phyloP scores from a whole-genome alignment of 2,797 vertebrate species.

The Typhlichthys eigenmanni region DNA sequence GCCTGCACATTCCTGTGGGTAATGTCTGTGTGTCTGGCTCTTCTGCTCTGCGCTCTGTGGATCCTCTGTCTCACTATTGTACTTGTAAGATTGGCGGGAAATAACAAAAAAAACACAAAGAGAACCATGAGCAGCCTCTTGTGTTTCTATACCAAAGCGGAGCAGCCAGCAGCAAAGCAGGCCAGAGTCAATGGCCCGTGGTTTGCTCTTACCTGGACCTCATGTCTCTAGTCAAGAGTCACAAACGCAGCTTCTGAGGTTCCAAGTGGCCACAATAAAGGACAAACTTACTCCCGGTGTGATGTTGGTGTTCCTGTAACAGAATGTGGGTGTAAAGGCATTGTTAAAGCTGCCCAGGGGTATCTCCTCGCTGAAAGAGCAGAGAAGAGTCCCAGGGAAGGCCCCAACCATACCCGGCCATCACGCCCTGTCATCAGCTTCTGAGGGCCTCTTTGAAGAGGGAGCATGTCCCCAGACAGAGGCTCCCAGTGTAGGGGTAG shows the following conservation, averaged over 20 bases:
- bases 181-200: slow-evolving; percentile 31
- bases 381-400: slow-evolving; percentile 52
- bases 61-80: slow-evolving; percentile 31
- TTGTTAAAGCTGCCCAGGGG: slow-evolving; percentile 67
- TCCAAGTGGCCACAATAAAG: slow-evolving; percentile 30
- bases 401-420: slow-evolving; percentile 52
- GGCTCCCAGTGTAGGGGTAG: slow-evolving; percentile 65
- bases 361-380: slow-evolving; percentile 66
- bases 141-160: slow-evolving; percentile 27
- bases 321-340: slow-evolving; percentile 57
- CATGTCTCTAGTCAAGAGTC: slow-evolving; percentile 3
- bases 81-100: slow-evolving; percentile 11
- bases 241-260: slow-evolving; percentile 14
- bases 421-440: slow-evolving; percentile 76
- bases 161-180: slow-evolving; percentile 18
- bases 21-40: slow-evolving; percentile 5
- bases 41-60: slow-evolving; percentile 14
- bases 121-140: slow-evolving; percentile 25
- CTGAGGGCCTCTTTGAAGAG: slow-evolving; percentile 76
- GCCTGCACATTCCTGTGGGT: slow-evolving; percentile 28
- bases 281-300: slow-evolving; percentile 38
- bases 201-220: slow-evolving; percentile 4
- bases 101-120: slow-evolving; percentile 10
- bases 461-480: slow-evolving; percentile 58
- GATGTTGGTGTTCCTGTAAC: slow-evolving; percentile 47